These are phyloP conservation scores for Nemopilema nomurai DNA, from an alignment of 30 jellyfish, hydroid and myxozoan genomes.

Conservation along the genomic window DNA sequence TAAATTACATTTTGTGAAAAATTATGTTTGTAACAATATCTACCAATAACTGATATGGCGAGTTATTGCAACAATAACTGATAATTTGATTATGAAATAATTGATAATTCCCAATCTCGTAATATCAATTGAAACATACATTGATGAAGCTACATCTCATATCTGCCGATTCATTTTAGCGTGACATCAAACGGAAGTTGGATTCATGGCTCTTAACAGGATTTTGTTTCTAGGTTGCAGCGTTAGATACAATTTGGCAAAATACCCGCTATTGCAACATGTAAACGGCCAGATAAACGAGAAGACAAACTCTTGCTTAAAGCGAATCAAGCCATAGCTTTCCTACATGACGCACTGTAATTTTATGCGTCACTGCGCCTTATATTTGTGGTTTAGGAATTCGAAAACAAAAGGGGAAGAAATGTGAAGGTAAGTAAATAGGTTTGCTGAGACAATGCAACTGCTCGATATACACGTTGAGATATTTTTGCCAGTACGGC, in stretches of 20 bases:
- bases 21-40: background rate
- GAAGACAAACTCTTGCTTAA: background rate
- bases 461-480: too few relatives aligned
- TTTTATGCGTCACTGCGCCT: conserved; percentile 8
- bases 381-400: conserved; percentile 21
- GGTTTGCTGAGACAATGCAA: too few relatives aligned
- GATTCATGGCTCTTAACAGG: too few relatives aligned
- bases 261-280: background rate
- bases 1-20: background rate
- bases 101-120: too few relatives aligned
- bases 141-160: too few relatives aligned
- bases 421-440: too few relatives aligned
- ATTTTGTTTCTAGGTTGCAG: conserved; percentile 27
- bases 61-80: too few relatives aligned
- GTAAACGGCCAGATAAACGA: conserved; percentile 16
- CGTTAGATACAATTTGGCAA: background rate
- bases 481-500: too few relatives aligned
- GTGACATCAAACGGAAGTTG: too few relatives aligned
- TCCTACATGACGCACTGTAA: conserved; percentile 5
- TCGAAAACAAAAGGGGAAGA: background rate
- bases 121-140: too few relatives aligned
- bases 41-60: background rate
- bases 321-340: conserved; percentile 1
- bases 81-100: too few relatives aligned
- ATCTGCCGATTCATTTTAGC: too few relatives aligned